Base-by-base conservation (phyloP, 2,797 vertebrate species). In the Diglossa cyanea region DNA sequence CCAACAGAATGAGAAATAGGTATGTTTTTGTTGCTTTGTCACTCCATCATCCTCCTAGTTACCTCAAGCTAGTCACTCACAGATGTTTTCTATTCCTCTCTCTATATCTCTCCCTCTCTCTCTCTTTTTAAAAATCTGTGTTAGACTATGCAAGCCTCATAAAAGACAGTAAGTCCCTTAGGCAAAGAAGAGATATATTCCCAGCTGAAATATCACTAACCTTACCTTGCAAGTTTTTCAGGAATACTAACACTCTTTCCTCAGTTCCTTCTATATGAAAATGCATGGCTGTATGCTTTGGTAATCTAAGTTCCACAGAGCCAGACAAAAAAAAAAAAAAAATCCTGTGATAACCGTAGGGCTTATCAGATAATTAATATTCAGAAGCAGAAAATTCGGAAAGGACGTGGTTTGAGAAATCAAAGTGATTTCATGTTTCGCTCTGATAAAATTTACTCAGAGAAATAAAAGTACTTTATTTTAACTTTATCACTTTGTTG, bases 401-500 rank as follows among this genome's bases (percentile, higher is more conserved):
- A 74, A 80, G 8, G 77, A 60, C 19, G 13, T 10, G 42, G 15
- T 17, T 86, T 79, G 80, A 19, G 68, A 74, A 90, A 88, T 86
- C 45, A 81, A 82, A 67, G 51, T 6, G 72, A 71, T 86, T 80
- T 86, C 42, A 21, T 57, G 24, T 81, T 93, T 86, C 10, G 15
- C 8, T 54, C 61, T 45, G 83, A 86, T 83, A 72, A 93, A 93
- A 14, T 65, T 83, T 71, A 18, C 21, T 67, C 2, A 0, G 18
- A 74, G 57, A 85, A 92, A 86, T 71, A 86, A 71, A 81, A 91
- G 61, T 25, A 55, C 18, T 92, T 86, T 2, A 42, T 63, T 72
- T 78, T 62, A 92, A 82, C 30, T 58, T 90, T 72, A 91, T 90
- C 48, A 12, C 18, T 79, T 33, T 63, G 10, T 65, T 53, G 23